Base-by-base conservation (phyloP, 2,113 vertebrate species). In the Pongo abelii region DNA sequence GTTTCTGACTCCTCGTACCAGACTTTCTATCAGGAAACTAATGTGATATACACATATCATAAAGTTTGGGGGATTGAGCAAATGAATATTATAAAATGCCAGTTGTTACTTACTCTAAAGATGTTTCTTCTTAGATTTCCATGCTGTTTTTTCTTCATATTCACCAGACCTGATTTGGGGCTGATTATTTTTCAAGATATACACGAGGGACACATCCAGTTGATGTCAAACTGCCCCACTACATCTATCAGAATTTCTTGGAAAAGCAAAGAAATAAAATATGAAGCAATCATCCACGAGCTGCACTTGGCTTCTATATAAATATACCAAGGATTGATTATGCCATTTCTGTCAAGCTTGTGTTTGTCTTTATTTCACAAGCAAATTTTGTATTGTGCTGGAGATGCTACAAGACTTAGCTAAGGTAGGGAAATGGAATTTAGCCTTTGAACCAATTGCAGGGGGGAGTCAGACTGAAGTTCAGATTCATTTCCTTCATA, bases 331-430 rank as follows among this genome's bases (percentile, higher is more conserved):
- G 97, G 98, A 98, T n/a, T 92, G 98, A 98, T 99, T 98, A 98
- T 98, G 97, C 98, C 91, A 97, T 96, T 97, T 97, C 98, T 97
- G 97, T 98, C 78, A 3, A 97, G 97, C 91, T 84, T 43, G 0
- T 98, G 98, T 98, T 99, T 98, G 98, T 97, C 98, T 98, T 98
- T 98, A 98, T 98, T 98, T 98, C 98, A 98, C 97, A 98, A 98
- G 98, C 98, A 98, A 98, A 98, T 98, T 98, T 98, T 93, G 97
- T 96, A 98, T 96, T 97, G 90, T 89, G 87, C 96, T 80, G 94
- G 97, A 97, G 98, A 97, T 97, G 97, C 97, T 96, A 77, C 94
- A 97, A 96, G 94, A 93, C 92, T 84, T 94, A 64, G 43, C 77
- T 86, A 85, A 98, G 93, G 94, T 93, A 97, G 96, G 91, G 96